Evolutionary conservation across 2,797 vertebrate species (phyloP), one percentile per base, ranked within the genome.

Genomic region (Myotis daubentonii): DNA sequence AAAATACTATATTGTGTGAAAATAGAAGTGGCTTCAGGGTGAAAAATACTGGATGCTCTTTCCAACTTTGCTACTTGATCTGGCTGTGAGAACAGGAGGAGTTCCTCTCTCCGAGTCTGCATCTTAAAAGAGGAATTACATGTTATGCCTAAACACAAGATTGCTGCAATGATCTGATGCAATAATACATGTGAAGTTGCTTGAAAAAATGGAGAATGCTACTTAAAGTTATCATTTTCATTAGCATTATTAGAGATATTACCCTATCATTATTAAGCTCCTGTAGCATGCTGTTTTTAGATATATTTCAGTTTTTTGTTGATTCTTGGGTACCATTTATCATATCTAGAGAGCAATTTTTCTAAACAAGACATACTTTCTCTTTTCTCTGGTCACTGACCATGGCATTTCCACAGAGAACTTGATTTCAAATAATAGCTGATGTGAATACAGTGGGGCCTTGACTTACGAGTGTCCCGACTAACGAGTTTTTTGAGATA

Each of bases 231-330:
- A 70, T 47, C 28, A 44, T 84, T 95, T 89, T 93, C 44, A 28
- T 87, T 85, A 94, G 41, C 66, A 70, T 74, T 78, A 83, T 85
- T 96, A 82, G 88, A 81, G 57, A 75, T 78, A 91, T 66, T 57
- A 57, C 53, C 44, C 15, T 60, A 57, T 5, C 23, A 7, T 74
- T 60, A 94, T 89, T 80, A 95, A 93, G 60, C 25, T 83, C 17
- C 19, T 53, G 4, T 16, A 36, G 41, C 4, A 33, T 38, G 33
- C n/a, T 51, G 11, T 22, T 89, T 66, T 95, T 62, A 88, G 23
- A 66, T 25, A 47, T 16, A 65, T 74, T 23, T 65, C 60, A 81
- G 72, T 33, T 89, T 78, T 85, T 84, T 66, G 41, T 30, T 71
- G 74, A 70, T n/a, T 28, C 55, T n/a, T 90, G 33, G 30, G 57